Conservation (phyloP, 2,113 vertebrate species). For the Pimephales promelas region DNA sequence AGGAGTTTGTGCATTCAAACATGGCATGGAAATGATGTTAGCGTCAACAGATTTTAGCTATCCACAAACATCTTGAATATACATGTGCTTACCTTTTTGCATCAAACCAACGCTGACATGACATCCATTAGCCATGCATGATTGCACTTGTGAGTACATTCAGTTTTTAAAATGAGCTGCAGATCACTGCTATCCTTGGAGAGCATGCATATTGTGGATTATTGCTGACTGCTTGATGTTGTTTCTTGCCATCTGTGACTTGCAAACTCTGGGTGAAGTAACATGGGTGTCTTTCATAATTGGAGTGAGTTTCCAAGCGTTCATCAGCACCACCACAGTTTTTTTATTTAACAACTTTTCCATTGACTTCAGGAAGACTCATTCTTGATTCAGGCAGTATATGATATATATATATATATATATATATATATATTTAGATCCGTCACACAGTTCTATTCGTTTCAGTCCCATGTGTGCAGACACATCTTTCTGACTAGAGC, state of each 20-base stretch:
- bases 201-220: slow-evolving; percentile 18
- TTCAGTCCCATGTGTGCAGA: background rate
- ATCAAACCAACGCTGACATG: background rate
- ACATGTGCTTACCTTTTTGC: slow-evolving; percentile 27
- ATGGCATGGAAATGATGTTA: slow-evolving; percentile 28
- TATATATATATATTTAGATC: too few species aligned
- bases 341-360: background rate
- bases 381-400: background rate
- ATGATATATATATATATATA: too few species aligned
- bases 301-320: background rate
- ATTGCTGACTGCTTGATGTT: slow-evolving; percentile 35
- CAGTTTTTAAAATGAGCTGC: slow-evolving; percentile 42
- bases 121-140: slow-evolving; percentile 45
- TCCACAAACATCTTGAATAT: slow-evolving; percentile 36
- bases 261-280: slow-evolving; percentile 13
- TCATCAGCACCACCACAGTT: background rate
- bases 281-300: slow-evolving; percentile 13
- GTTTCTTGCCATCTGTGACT: slow-evolving; percentile 33
- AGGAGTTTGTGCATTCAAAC: slow-evolving; percentile 34
- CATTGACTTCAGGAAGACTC: background rate
- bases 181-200: slow-evolving; percentile 38
- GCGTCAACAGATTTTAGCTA: slow-evolving; percentile 43
- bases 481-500: slow-evolving; percentile 3
- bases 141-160: slow-evolving; percentile 41
- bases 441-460: background rate